phyloP scores from a whole-genome alignment of 2,113 vertebrate genomes.

The Nycticebus coucang region DNA sequence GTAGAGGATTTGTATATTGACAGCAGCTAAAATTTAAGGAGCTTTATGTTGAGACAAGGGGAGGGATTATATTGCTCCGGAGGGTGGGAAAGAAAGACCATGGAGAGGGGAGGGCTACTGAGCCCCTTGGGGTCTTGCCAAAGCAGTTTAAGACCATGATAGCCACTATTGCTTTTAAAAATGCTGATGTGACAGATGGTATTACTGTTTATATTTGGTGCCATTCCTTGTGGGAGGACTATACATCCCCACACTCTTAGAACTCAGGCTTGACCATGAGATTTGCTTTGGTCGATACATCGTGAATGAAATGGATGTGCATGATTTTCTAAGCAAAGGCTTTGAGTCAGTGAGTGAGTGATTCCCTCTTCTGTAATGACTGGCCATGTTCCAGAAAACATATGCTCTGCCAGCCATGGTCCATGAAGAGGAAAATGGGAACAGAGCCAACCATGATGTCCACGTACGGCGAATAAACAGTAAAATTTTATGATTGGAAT shows the following conservation, averaged over 20 bases:
- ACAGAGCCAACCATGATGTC: neutral
- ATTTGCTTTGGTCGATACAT: neutral
- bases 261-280: neutral
- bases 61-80: neutral
- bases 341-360: neutral
- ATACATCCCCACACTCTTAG: neutral
- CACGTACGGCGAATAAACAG: neutral
- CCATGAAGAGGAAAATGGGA: neutral
- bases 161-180: neutral
- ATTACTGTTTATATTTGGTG: neutral
- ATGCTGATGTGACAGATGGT: neutral
- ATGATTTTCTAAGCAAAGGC: conserved; percentile 48
- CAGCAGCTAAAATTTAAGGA: neutral
- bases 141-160: neutral
- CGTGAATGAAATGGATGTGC: neutral
- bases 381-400: conserved; percentile 40
- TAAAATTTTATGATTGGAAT: neutral
- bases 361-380: neutral
- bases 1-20: neutral
- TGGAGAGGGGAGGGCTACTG: neutral
- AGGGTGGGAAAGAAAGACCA: neutral
- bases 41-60: neutral
- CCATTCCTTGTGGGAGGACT: neutral
- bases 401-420: neutral
- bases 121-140: neutral